Percentiles rank a stretch among this genome's conserved stretches.
Evolutionary conservation across 2,797 vertebrate genomes (phyloP).

Genomic region (Xiphophorus birchmanni): DNA sequence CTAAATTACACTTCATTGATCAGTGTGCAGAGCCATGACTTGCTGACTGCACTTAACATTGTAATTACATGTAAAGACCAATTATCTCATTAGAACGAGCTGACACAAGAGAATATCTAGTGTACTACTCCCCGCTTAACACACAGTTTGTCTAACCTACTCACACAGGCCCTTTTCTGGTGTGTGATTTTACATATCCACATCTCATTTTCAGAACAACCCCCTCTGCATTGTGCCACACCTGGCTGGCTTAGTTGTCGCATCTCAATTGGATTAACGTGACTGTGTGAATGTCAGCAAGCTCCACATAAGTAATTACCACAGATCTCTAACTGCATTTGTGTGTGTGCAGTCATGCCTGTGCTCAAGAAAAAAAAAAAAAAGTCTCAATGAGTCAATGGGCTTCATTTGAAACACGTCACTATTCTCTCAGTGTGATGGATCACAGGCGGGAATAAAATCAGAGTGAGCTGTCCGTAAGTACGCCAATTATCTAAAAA

Average conservation of each 20-base stretch:
- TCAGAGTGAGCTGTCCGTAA: background rate
- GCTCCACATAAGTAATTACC: constrained; percentile 38
- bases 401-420: background rate
- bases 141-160: constrained; percentile 11
- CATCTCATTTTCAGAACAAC: constrained; percentile 40
- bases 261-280: constrained; percentile 42
- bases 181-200: constrained; percentile 37
- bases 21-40: constrained; percentile 10
- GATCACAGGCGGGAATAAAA: background rate
- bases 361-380: constrained; percentile 20
- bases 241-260: constrained; percentile 23
- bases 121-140: constrained; percentile 33
- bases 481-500: background rate
- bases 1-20: constrained; percentile 49
- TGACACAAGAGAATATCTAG: constrained; percentile 35
- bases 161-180: constrained; percentile 8
- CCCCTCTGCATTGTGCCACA: constrained; percentile 12
- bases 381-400: background rate
- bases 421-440: background rate
- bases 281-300: constrained; percentile 49
- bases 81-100: constrained; percentile 54
- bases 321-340: constrained; percentile 18
- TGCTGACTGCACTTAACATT: constrained; percentile 42
- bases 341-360: background rate
- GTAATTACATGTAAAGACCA: constrained; percentile 54